Conservation (phyloP, 2,888 invertebrate species). For the Sphaeridia pumilis region DNA sequence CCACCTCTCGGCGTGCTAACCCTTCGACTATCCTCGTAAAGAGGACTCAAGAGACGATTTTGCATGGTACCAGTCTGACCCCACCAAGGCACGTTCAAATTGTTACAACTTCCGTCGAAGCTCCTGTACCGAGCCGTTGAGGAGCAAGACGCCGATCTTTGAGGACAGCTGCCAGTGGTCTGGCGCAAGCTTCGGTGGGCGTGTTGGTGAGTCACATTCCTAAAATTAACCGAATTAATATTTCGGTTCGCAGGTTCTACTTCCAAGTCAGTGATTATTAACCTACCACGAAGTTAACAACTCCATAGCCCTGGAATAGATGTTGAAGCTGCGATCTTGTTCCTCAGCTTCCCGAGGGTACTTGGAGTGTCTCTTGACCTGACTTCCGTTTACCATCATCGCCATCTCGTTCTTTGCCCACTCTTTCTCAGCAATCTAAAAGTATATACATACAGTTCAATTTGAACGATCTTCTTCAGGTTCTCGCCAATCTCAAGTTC, state of each 20-base stretch:
- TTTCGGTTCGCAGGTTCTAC: background rate
- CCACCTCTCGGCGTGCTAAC: constrained; percentile 17
- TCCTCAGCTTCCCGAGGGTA: constrained; percentile 9
- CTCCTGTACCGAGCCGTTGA: constrained; percentile 27
- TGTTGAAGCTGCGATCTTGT: constrained; percentile 4
- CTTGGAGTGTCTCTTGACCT: constrained; percentile 8
- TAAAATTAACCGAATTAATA: background rate
- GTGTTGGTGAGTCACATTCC: background rate
- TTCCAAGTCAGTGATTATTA: background rate
- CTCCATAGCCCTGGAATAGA: constrained; percentile 12
- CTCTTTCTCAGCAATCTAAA: constrained; percentile 2
- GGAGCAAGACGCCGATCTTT: constrained; percentile 10
- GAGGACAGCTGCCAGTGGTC: constrained; percentile 15
- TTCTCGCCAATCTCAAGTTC: background rate
- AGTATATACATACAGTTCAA: background rate
- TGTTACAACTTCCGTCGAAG: constrained; percentile 38
- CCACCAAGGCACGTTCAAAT: constrained; percentile 36
- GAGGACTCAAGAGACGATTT: constrained; percentile 33
- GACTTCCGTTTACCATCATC: background rate
- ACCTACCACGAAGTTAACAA: constrained; percentile 11
- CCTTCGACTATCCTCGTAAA: constrained; percentile 35
- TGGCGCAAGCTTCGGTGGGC: constrained; percentile 4
- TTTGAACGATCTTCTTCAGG: background rate
- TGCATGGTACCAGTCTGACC: constrained; percentile 36
- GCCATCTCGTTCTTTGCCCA: background rate